phyloP scores from a whole-genome alignment of 2,888 invertebrate species.

The Nycteola revayana region DNA sequence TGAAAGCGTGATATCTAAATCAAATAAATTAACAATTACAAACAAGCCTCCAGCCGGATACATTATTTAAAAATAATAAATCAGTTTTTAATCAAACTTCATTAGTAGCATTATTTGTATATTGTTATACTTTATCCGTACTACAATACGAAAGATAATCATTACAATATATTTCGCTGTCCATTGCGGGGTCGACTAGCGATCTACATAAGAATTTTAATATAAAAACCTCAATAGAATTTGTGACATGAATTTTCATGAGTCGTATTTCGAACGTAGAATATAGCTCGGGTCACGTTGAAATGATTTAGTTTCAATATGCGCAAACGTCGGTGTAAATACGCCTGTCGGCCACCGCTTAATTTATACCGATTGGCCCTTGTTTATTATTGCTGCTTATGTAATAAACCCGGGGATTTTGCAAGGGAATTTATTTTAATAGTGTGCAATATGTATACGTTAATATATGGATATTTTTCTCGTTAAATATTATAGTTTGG shows the following conservation, averaged over 20 bases:
- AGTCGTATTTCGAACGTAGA: slow-evolving; percentile 21
- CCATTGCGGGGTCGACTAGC: slow-evolving; percentile 9
- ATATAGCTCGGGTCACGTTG: slow-evolving; percentile 50
- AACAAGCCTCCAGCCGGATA: slow-evolving; percentile 40
- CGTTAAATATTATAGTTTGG: slow-evolving; percentile 20
- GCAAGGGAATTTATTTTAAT: slow-evolving; percentile 59
- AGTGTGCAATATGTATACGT: slow-evolving; percentile 34
- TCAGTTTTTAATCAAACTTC: slow-evolving; percentile 69
- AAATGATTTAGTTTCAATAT: slow-evolving; percentile 75
- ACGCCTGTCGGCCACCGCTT: slow-evolving; percentile 53
- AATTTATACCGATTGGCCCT: slow-evolving; percentile 67
- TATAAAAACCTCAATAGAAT: slow-evolving; percentile 11
- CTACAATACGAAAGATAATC: slow-evolving; percentile 3
- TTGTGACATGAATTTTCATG: slow-evolving; percentile 30
- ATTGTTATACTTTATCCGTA: slow-evolving; percentile 27
- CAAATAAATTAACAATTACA: slow-evolving; percentile 44
- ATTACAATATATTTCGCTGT: not conserved
- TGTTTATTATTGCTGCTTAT: slow-evolving; percentile 63
- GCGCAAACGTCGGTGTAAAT: slow-evolving; percentile 59
- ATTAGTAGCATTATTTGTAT: slow-evolving; percentile 63
- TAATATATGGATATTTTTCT: slow-evolving; percentile 42
- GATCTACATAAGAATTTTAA: not conserved
- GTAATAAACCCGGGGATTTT: slow-evolving; percentile 58
- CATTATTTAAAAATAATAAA: slow-evolving; percentile 55
- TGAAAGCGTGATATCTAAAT: slow-evolving; percentile 49